Evolutionary conservation across 2,888 invertebrate genomes (phyloP).

Genomic region (Enchytraeus crypticus): DNA sequence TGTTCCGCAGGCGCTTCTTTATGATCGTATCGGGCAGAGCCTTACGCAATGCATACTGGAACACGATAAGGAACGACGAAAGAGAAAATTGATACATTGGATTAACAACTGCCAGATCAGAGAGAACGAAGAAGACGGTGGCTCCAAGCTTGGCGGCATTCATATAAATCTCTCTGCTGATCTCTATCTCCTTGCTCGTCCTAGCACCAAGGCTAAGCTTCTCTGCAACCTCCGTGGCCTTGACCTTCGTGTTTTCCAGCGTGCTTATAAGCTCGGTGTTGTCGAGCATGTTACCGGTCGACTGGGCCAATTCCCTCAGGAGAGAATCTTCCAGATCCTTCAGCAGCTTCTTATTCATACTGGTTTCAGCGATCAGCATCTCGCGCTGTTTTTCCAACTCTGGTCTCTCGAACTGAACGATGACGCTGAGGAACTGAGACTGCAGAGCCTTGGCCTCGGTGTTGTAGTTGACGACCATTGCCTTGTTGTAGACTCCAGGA

Average conservation of each 20-base stretch:
- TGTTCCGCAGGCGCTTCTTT: slow-evolving; percentile 65
- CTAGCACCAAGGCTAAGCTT: slow-evolving; percentile 67
- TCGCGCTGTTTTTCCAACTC: slow-evolving; percentile 82
- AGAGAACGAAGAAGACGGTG: slow-evolving; percentile 77
- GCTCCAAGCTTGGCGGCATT: slow-evolving; percentile 78
- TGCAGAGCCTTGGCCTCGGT: slow-evolving; percentile 80
- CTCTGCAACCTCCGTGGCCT: slow-evolving; percentile 67
- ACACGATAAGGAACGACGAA: slow-evolving; percentile 70
- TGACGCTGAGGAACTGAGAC: slow-evolving; percentile 79
- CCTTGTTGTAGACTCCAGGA: slow-evolving; percentile 75
- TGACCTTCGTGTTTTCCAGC: slow-evolving; percentile 77
- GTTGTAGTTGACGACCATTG: slow-evolving; percentile 81
- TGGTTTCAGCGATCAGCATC: slow-evolving; percentile 70
- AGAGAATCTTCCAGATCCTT: slow-evolving; percentile 77
- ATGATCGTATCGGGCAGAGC: slow-evolving; percentile 72
- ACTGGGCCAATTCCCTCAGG: slow-evolving; percentile 71
- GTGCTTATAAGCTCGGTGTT: slow-evolving; percentile 77
- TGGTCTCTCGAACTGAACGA: slow-evolving; percentile 73
- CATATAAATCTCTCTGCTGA: slow-evolving; percentile 72
- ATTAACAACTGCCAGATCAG: slow-evolving; percentile 80
- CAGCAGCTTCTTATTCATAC: slow-evolving; percentile 73
- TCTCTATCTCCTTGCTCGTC: slow-evolving; percentile 73
- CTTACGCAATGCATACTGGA: slow-evolving; percentile 61
- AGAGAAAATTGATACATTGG: slow-evolving; percentile 87
- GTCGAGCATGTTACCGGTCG: slow-evolving; percentile 84